A percentile compares a stretch with the other conserved stretches of the same genome.
phyloP scores from a whole-genome alignment of 2,888 invertebrate genomes.

The Drosophila histrio region DNA sequence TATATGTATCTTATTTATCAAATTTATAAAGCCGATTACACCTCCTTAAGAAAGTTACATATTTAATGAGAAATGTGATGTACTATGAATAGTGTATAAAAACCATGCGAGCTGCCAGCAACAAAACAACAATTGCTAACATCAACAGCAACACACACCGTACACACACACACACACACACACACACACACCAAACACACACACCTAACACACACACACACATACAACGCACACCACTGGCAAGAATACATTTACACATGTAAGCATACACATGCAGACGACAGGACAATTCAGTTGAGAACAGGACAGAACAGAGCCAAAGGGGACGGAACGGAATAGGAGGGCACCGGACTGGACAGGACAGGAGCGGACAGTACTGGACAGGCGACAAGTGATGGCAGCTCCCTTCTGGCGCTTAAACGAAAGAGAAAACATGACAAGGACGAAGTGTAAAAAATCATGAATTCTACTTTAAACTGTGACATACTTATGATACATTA shows the following conservation, averaged over 20 bases:
- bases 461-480: constrained; percentile 47
- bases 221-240: constrained; percentile 11
- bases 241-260: constrained; percentile 43
- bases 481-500: constrained; percentile 34
- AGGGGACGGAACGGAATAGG: not conserved
- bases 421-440: constrained; percentile 16
- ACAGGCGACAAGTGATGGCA: constrained; percentile 60
- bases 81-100: constrained; percentile 7
- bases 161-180: constrained; percentile 13
- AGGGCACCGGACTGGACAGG: not conserved
- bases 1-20: not conserved
- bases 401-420: constrained; percentile 35
- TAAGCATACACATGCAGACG: constrained; percentile 19
- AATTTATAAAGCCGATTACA: not conserved
- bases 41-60: not conserved
- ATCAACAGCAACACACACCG: constrained; percentile 37
- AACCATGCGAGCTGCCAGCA: constrained; percentile 41
- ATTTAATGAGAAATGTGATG: not conserved
- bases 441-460: constrained; percentile 18
- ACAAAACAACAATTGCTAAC: constrained; percentile 52
- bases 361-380: constrained; percentile 6
- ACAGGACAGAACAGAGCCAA: constrained; percentile 6
- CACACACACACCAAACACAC: not conserved
- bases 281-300: constrained; percentile 25
- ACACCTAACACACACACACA: constrained; percentile 7